phyloP scores from a whole-genome alignment of 1,140 invertebrate species.

The Formica exsecta region DNA sequence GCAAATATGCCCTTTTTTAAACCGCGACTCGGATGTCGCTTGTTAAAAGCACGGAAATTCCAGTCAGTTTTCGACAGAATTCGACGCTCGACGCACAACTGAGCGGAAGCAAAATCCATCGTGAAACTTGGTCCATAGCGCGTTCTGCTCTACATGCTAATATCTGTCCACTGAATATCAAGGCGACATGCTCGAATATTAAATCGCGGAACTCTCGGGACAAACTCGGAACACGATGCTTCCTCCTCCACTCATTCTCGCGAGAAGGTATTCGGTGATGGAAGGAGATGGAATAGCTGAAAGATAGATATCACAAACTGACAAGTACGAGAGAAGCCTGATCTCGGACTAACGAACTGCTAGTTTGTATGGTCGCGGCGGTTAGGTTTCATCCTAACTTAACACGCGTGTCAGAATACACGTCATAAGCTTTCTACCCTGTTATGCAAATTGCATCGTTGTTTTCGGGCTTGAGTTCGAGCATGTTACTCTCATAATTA shows the following conservation, averaged over 20 bases:
- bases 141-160: conserved; percentile 69
- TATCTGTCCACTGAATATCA: conserved; percentile 77
- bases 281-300: not conserved
- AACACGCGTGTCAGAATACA: conserved; percentile 26
- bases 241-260: conserved; percentile 11
- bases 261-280: not conserved
- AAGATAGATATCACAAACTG: conserved; percentile 11
- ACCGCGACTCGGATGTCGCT: conserved; percentile 4
- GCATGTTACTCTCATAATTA: not conserved
- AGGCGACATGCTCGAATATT: conserved; percentile 74
- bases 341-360: conserved; percentile 63
- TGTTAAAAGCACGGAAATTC: conserved; percentile 61
- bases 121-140: conserved; percentile 59
- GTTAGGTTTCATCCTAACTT: conserved; percentile 38
- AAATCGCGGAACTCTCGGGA: conserved; percentile 68
- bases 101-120: conserved; percentile 70
- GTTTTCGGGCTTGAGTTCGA: not conserved
- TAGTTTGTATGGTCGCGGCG: conserved; percentile 40
- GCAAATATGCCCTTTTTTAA: not conserved
- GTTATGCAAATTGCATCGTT: not conserved
- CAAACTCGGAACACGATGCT: conserved; percentile 16
- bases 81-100: conserved; percentile 42
- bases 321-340: not conserved
- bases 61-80: conserved; percentile 33
- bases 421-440: conserved; percentile 17